These are phyloP conservation scores for Zaprionus ghesquierei DNA, from an alignment of 1,140 invertebrate genomes.

Conservation along the genomic window DNA sequence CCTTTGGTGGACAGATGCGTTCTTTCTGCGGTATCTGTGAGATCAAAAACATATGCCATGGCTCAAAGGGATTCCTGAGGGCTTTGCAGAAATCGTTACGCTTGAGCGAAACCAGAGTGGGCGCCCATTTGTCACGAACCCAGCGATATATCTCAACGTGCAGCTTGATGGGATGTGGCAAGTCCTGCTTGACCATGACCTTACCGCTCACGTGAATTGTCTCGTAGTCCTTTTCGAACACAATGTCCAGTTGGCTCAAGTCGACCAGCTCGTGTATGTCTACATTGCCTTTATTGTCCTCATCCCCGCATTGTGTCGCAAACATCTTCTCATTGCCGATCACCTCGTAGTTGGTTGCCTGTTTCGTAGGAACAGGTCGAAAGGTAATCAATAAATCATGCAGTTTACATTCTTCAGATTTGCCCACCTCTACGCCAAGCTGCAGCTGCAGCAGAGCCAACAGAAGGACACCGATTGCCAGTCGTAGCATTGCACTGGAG, in stretches of 20 bases:
- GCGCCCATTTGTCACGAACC: slow-evolving; percentile 44
- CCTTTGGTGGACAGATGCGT: slow-evolving; percentile 41
- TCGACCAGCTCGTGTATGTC: slow-evolving; percentile 31
- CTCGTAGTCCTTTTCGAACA: slow-evolving; percentile 28
- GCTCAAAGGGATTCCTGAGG: slow-evolving; percentile 31
- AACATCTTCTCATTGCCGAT: slow-evolving; percentile 35
- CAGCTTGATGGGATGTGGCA: slow-evolving; percentile 26
- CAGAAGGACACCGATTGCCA: not conserved
- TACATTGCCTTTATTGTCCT: slow-evolving; percentile 22
- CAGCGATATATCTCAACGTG: slow-evolving; percentile 31
- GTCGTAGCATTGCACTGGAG: not conserved
- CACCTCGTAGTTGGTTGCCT: slow-evolving; percentile 40
- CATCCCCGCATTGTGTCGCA: slow-evolving; percentile 6
- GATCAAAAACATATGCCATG: slow-evolving; percentile 27
- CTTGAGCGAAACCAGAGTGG: slow-evolving; percentile 18
- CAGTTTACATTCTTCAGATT: not conserved
- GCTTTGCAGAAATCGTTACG: slow-evolving; percentile 39
- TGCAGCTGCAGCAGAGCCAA: slow-evolving; percentile 7
- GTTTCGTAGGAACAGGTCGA: not conserved
- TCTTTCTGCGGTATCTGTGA: slow-evolving; percentile 14
- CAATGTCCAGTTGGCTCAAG: not conserved
- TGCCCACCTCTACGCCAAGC: slow-evolving; percentile 4
- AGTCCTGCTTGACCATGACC: slow-evolving; percentile 1
- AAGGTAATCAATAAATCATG: not conserved
- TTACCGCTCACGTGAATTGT: slow-evolving; percentile 35